These are phyloP conservation scores for Drosophila takahashii DNA, from an alignment of 1,140 invertebrate species.

Conservation along the genomic window DNA sequence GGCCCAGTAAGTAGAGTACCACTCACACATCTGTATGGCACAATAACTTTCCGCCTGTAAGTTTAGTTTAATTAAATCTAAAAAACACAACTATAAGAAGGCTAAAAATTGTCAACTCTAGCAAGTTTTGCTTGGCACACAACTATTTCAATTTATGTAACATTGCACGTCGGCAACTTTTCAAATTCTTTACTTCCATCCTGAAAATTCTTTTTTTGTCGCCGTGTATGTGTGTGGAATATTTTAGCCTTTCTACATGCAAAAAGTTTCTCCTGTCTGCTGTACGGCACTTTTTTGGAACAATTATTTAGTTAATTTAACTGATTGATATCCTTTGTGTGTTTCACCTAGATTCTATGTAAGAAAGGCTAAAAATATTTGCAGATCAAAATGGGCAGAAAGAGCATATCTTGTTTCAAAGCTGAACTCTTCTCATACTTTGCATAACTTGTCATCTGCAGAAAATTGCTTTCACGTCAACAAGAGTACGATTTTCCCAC, in stretches of 20 bases:
- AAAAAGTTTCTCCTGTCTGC: slow-evolving; percentile 28
- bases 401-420: slow-evolving; percentile 32
- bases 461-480: slow-evolving; percentile 54
- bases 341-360: slow-evolving; percentile 16
- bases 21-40: slow-evolving; percentile 41
- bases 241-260: slow-evolving; percentile 19
- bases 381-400: not conserved
- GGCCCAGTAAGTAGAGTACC: slow-evolving; percentile 11
- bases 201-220: slow-evolving; percentile 5
- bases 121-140: slow-evolving; percentile 63
- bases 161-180: slow-evolving; percentile 52
- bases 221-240: slow-evolving; percentile 8
- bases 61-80: slow-evolving; percentile 77
- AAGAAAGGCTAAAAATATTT: slow-evolving; percentile 20
- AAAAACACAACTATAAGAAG: slow-evolving; percentile 30
- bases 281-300: not conserved
- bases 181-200: slow-evolving; percentile 23
- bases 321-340: slow-evolving; percentile 10
- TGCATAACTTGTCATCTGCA: slow-evolving; percentile 73
- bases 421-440: slow-evolving; percentile 45
- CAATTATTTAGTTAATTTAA: slow-evolving; percentile 56
- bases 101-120: slow-evolving; percentile 38
- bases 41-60: slow-evolving; percentile 65
- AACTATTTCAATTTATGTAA: slow-evolving; percentile 79
- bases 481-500: slow-evolving; percentile 25